Base-by-base conservation (phyloP, 2,888 invertebrate genomes). In the Euphydryas editha region DNA sequence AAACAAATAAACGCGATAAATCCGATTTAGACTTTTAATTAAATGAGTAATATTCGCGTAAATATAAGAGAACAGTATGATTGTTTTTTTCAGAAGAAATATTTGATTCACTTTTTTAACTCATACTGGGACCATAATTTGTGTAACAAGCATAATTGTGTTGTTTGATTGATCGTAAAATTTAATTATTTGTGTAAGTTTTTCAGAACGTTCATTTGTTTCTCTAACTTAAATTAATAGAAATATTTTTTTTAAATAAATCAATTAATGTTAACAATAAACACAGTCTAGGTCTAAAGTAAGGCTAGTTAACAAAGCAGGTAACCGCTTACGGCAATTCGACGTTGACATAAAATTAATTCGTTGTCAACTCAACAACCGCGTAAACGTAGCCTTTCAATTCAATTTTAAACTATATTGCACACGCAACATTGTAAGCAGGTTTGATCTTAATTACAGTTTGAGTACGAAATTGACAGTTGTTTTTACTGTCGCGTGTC, bases 271-370 rank as follows among this genome's bases (percentile, higher is more conserved):
- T 51, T 51, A 51, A 51, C 24, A 51, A 51, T 51, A 51, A 51
- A 51, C 24, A 51, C 49, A 51, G 20, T 49, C 54, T 54, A 36
- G 24, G 8, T 15, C 54, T 11, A 6, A 2, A 36, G 36, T 10
- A 30, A n/a, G 24, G 15, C 51, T 24, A 51, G 36, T 36, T 47
- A 15, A 37, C 17, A 47, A 37, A 49, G 37, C 47, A 57, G 39
- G 46, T 47, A 56, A 61, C 60, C 36, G 61, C 59, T 64, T 47
- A 49, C 51, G 58, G 47, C 65, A 13, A 61, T 15, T n/a, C 36
- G 66, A 63, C 63, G 63, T 69, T 67, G 63, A 67, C 69, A 61
- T 44, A 46, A 69, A 67, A 63, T 69, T 69, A 67, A 63, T 63
- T 57, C 24, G n/a, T 44, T 58, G 66, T 60, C 63, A 69, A 67